Percentiles rank a stretch among this genome's conserved stretches.
These are phyloP conservation scores for Mya arenaria DNA, from an alignment of 1,140 invertebrate genomes.

Conservation along the genomic window DNA sequence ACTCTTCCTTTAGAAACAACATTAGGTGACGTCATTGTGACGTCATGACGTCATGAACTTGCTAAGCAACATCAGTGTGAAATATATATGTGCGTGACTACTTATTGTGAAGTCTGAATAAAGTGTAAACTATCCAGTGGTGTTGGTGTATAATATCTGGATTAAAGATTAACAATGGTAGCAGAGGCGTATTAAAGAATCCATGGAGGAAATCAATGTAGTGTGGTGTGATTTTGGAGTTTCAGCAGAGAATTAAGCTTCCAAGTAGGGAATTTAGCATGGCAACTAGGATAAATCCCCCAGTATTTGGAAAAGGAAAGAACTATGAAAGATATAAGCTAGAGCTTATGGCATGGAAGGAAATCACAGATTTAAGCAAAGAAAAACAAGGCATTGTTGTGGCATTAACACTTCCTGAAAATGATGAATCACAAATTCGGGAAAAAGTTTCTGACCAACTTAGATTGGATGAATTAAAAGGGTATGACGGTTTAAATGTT, in stretches of 20 bases:
- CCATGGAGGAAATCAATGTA: too few relatives aligned
- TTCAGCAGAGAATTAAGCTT: constrained; percentile 11
- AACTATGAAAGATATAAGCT: constrained; percentile 42
- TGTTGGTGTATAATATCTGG: too few relatives aligned
- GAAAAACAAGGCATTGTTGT: constrained; percentile 41
- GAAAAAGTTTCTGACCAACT: constrained; percentile 39
- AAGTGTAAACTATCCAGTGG: too few relatives aligned
- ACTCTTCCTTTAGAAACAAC: too few relatives aligned
- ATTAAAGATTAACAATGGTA: too few relatives aligned
- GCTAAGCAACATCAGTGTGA: too few relatives aligned
- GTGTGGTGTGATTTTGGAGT: constrained; percentile 18
- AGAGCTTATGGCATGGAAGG: constrained; percentile 39
- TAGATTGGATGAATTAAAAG: constrained; percentile 42
- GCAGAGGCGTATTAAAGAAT: too few relatives aligned
- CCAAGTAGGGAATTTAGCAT: neutral
- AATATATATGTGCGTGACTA: too few relatives aligned
- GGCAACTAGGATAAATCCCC: constrained; percentile 24
- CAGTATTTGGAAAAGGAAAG: constrained; percentile 31
- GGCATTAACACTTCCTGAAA: constrained; percentile 37
- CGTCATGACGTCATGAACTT: too few relatives aligned
- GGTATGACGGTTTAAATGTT: constrained; percentile 47
- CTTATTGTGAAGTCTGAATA: too few relatives aligned
- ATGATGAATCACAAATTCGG: constrained; percentile 36
- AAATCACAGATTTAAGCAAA: constrained; percentile 16
- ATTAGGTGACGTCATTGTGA: too few relatives aligned